These are phyloP conservation scores for Melanotaenia nigrans DNA, from an alignment of 2,797 vertebrate species.

Conservation along the genomic window DNA sequence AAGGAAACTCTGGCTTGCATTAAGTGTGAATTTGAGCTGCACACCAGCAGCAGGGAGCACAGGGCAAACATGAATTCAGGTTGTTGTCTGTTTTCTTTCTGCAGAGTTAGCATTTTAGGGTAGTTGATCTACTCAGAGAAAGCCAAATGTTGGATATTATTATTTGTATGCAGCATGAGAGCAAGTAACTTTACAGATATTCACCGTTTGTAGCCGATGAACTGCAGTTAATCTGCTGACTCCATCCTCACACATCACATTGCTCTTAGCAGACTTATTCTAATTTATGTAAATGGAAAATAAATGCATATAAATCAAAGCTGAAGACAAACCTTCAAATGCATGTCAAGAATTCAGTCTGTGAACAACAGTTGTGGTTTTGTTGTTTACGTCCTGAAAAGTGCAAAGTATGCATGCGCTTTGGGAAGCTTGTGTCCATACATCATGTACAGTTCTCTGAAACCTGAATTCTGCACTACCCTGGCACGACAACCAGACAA, in stretches of 20 bases:
- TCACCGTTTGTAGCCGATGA: background rate
- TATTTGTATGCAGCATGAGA: background rate
- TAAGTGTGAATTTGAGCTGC: conserved; percentile 1
- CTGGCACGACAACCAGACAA: conserved; percentile 46
- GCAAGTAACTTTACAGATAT: background rate
- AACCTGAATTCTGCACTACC: conserved; percentile 6
- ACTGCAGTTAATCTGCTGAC: conserved; percentile 11
- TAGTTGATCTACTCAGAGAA: background rate
- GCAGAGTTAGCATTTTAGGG: background rate
- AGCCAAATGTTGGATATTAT: background rate
- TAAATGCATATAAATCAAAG: background rate
- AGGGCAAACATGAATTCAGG: background rate
- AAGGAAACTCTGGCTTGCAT: conserved; percentile 12
- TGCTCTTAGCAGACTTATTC: background rate
- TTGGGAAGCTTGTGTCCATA: background rate
- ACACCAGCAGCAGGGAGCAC: background rate
- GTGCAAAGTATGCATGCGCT: background rate
- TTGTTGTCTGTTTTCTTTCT: background rate
- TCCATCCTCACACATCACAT: background rate
- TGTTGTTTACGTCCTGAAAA: conserved; percentile 2
- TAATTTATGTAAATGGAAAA: conserved; percentile 25
- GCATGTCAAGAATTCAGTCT: background rate
- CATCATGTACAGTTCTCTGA: background rate
- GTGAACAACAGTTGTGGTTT: conserved; percentile 6
- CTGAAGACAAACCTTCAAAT: conserved; percentile 9